Evolutionary conservation across 1,140 invertebrate species (phyloP), one percentile per base, ranked within the genome.

Genomic region (Trichomalopsis sarcophagae): DNA sequence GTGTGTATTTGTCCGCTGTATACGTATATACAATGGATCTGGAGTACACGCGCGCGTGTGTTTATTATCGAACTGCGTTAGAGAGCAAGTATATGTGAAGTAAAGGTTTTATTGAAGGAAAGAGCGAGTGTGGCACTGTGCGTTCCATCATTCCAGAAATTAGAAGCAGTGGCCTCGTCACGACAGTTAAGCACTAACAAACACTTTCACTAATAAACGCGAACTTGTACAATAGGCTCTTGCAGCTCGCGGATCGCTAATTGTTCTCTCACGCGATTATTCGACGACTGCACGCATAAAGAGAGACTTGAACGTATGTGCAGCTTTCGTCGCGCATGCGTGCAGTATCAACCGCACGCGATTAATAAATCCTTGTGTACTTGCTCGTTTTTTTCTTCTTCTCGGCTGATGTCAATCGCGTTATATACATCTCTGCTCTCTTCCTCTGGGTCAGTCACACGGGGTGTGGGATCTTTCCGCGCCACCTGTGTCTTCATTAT

Each of bases 401-500:
- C 7, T 62, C 7, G 55, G 7, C 17, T 6, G 17, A 21, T 17
- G 55, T n/a, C 55, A 7, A 62, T 62, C 55, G 50, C 50, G 55
- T 62, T 10, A 7, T 62, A 62, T 62, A 27, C 27, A 27, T 27
- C 27, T 44, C 62, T 66, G 33, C 68, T 62, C 82, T 88, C 84
- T 88, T 82, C 88, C 90, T 89, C 71, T 90, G 79, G 88, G 89
- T 89, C 89, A 90, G 85, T 91, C 90, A 88, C 90, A 87, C 87
- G 88, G 87, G 6, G 6, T 44, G 10, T 88, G 87, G 88, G 90
- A 90, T 91, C 88, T 91, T 91, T 89, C 90, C 88, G 88, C 86
- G 84, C 88, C 91, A 91, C 89, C 90, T 91, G 90, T 89, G 87
- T 90, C 89, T 90, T 89, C 90, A 89, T 91, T 92, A 91, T 91